Base-by-base conservation (phyloP, 2,888 invertebrate genomes). In the Diloba caeruleocephala region DNA sequence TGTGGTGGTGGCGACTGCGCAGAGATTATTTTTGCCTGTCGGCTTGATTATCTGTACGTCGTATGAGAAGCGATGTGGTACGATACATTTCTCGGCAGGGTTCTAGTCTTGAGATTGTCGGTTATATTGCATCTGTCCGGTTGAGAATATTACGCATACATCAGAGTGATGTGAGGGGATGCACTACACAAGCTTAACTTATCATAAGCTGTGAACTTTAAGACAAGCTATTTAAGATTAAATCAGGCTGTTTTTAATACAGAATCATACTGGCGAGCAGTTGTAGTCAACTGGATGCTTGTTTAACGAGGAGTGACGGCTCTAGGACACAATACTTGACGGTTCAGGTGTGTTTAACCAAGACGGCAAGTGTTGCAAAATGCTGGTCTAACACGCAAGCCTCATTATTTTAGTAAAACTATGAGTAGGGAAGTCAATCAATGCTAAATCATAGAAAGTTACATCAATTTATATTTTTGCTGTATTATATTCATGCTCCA, bases 71-170 rank as follows among this genome's bases (percentile, higher is more conserved):
- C 68, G 64, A 68, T 69, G 69, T 59, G 3, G 49, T 62, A 75
- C 76, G 58, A 86, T 84, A 86, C 82, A 82, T 82, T 78, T 85
- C 85, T 48, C 85, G 83, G 85, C 86, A 77, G 84, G 87, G 73
- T 71, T 73, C 77, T 74, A 77, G 71, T 57, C 74, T 78, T 71
- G 74, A 74, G 72, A 69, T 74, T 81, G 79, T 81, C 74, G 65
- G 82, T 78, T 79, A 78, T 75, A 79, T 71, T 73, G 83, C 74
- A 79, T 74, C 78, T 80, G 84, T 82, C 82, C 58, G 69, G 71
- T 80, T 66, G 66, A 80, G 78, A 81, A 80, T 77, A 83, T 78
- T 79, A 80, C 71, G 76, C 81, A 79, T 76, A 73, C 71, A 73
- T 82, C 78, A 82, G 76, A 70, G 57, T 66, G 36, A 49, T 54